Percentiles rank a stretch among this genome's conserved stretches.
Conservation (phyloP, 2,888 invertebrate genomes). For the Acrobasis repandana region DNA sequence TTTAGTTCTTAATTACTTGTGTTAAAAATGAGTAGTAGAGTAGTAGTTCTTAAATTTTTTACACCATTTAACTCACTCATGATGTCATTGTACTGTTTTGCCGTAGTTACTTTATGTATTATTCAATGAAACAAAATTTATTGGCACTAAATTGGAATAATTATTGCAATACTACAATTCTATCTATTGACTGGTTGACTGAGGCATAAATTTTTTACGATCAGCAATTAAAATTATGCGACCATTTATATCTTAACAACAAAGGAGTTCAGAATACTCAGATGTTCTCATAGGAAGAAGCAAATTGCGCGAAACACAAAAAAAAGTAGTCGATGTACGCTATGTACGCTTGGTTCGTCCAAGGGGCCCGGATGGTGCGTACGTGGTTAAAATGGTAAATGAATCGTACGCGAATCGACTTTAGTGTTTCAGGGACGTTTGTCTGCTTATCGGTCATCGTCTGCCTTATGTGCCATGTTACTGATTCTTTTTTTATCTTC, state of each 20-base stretch:
- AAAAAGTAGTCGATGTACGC: slow-evolving; percentile 37
- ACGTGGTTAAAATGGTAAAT: slow-evolving; percentile 43
- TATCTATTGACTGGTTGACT: slow-evolving; percentile 3
- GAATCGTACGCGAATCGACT: slow-evolving; percentile 10
- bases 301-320: slow-evolving; percentile 1
- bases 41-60: too few species aligned
- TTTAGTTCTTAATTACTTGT: too few species aligned
- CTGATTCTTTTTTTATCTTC: neutral
- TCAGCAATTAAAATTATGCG: neutral
- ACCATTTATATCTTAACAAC: neutral
- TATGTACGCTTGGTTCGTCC: slow-evolving; percentile 33
- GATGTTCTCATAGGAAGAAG: neutral
- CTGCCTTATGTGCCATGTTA: neutral
- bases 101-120: neutral
- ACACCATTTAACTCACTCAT: neutral
- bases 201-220: slow-evolving; percentile 4
- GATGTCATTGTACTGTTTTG: slow-evolving; percentile 1
- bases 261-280: neutral
- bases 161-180: slow-evolving; percentile 5
- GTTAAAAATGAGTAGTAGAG: too few species aligned
- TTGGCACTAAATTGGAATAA: neutral
- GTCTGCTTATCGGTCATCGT: slow-evolving; percentile 24
- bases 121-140: neutral
- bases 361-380: slow-evolving; percentile 43
- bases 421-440: slow-evolving; percentile 15